Evolutionary conservation across 2,797 vertebrate species (phyloP), one percentile per base, ranked within the genome.

Genomic region (Sebastiscus albofasciatus): DNA sequence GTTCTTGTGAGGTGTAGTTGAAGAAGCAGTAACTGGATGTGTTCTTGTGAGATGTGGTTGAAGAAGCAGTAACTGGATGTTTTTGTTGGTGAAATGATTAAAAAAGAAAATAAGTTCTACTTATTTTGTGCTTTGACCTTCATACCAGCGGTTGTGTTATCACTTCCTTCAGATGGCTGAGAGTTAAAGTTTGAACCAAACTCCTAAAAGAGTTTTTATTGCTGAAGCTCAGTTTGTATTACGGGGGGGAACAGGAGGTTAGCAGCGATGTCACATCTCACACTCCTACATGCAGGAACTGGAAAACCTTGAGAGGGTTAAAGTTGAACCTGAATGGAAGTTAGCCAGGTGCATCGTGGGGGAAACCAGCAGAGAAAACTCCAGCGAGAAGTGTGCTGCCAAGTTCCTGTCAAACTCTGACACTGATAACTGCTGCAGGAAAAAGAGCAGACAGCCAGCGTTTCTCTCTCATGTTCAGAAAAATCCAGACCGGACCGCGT

Each of bases 331-430:
- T 59, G 73, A 3, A 66, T 80, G 81, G 81, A 88, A 16, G 77
- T 65, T 33, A 26, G 59, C 83, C 67, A 82, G 72, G 68, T 83
- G 71, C 39, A 75, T 79, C 9, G 5, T 74, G 54, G 69, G 66
- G 46, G 60, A 14, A 69, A 69, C 42, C 80, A 24, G 56, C 76
- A 31, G 34, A 82, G 69, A 71, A 56, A 78, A 52, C 72, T 85
- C 59, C 65, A 31, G 20, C 0, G 39, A 55, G 36, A 62, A 54
- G 65, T 31, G 16, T 27, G 54, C 78, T 77, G 84, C 84, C 77
- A 82, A 84, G 34, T 82, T 85, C 31, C 67, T 84, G 77, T 88
- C 79, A 71, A 13, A 74, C 34, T 58, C 27, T 68, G 52, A 60
- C 77, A 71, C 39, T 39, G 75, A 79, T 27, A 73, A 68, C 29